Percentiles rank a stretch among this genome's conserved stretches.
Conservation (phyloP, 1,140 invertebrate species). For the Capitella teleta region DNA sequence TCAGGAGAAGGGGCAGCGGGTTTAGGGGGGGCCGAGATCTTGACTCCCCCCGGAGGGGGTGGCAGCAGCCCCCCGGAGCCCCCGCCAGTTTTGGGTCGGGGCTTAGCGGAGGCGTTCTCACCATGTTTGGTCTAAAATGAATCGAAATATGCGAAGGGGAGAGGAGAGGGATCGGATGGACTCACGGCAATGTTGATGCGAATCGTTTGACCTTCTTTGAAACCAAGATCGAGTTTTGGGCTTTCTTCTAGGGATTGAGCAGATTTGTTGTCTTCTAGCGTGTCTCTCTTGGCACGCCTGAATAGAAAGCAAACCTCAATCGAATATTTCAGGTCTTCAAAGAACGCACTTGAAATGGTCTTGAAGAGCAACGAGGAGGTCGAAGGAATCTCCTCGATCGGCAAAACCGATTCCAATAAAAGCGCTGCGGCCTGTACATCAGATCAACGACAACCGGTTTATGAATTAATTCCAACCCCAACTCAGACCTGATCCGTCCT, state of each 20-base stretch:
- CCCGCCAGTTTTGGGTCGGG: no score
- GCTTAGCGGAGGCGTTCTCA: no score
- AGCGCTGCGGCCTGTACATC: slow-evolving; percentile 69
- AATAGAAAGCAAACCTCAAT: slow-evolving; percentile 10
- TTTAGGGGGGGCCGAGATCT: no score
- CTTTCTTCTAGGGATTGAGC: slow-evolving; percentile 21
- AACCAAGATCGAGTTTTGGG: slow-evolving; percentile 83
- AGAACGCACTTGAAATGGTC: slow-evolving; percentile 78
- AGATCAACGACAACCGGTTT: background rate
- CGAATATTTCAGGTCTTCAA: background rate
- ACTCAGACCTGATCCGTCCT: slow-evolving; percentile 75
- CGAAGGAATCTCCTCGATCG: slow-evolving; percentile 97
- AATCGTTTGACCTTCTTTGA: slow-evolving; percentile 97
- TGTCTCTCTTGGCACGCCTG: slow-evolving; percentile 77
- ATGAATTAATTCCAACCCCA: no score
- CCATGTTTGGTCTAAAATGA: no score
- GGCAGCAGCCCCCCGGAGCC: no score
- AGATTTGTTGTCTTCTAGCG: slow-evolving; percentile 54
- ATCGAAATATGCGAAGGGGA: no score
- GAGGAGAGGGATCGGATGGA: no score
- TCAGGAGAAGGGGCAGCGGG: no score
- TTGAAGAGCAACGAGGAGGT: slow-evolving; percentile 95
- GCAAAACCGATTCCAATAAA: slow-evolving; percentile 96
- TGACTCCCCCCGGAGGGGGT: no score
- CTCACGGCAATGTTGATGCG: slow-evolving; percentile 93